Percentiles rank a stretch among this genome's conserved stretches.
Evolutionary conservation across 2,888 invertebrate species (phyloP).

Genomic region (Nematopogon swammerdamellus): DNA sequence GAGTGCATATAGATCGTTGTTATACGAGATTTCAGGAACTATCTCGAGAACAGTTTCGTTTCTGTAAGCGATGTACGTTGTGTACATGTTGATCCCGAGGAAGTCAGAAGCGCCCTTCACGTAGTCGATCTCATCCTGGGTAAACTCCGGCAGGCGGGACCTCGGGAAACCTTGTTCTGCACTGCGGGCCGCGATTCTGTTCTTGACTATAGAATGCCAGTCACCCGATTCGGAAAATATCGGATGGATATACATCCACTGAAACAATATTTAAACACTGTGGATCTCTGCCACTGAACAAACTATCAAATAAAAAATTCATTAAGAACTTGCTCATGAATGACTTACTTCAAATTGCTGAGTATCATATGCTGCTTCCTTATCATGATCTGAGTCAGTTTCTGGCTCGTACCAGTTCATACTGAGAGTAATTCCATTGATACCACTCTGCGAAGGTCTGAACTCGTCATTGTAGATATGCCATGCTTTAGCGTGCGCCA

Average conservation of each 20-base stretch:
- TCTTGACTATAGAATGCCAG: slow-evolving; percentile 14
- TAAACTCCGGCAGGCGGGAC: slow-evolving; percentile 15
- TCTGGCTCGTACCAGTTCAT: slow-evolving; percentile 49
- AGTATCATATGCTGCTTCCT: slow-evolving; percentile 46
- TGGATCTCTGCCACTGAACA: too few species aligned
- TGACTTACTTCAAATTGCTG: slow-evolving; percentile 50
- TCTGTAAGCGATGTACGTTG: slow-evolving; percentile 16
- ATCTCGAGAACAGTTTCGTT: slow-evolving; percentile 13
- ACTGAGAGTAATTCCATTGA: slow-evolving; percentile 29
- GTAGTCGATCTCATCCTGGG: slow-evolving; percentile 13
- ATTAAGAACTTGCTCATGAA: too few species aligned
- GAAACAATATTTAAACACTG: background rate
- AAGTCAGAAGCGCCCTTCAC: slow-evolving; percentile 16
- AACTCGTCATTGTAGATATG: slow-evolving; percentile 32
- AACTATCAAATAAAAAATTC: too few species aligned
- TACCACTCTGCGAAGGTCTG: slow-evolving; percentile 21
- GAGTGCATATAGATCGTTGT: slow-evolving; percentile 13
- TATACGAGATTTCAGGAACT: slow-evolving; percentile 12
- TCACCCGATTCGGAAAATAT: slow-evolving; percentile 14
- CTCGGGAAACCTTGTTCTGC: slow-evolving; percentile 12
- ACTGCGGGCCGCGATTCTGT: slow-evolving; percentile 14
- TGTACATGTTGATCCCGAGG: slow-evolving; percentile 15
- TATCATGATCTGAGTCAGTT: slow-evolving; percentile 37
- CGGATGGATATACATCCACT: slow-evolving; percentile 8
- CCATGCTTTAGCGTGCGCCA: slow-evolving; percentile 53